Evolutionary conservation across 2,797 vertebrate genomes (phyloP).

Genomic region (Echiichthys vipera): DNA sequence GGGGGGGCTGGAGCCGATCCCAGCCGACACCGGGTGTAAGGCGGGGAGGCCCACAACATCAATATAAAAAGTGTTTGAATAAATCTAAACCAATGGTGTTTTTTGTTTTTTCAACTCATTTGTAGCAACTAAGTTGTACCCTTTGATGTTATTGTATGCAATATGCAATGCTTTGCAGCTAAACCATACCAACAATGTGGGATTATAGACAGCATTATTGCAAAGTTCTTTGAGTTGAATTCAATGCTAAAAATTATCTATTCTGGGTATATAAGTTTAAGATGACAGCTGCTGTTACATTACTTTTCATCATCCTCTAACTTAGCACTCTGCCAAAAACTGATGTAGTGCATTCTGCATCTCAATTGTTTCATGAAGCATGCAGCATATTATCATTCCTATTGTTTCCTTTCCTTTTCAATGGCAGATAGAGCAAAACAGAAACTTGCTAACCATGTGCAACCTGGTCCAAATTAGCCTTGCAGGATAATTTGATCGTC

Average conservation of each 20-base stretch:
- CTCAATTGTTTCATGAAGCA: constrained; percentile 35
- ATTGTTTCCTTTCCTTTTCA: constrained; percentile 27
- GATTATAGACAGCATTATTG: constrained; percentile 9
- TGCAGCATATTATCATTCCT: constrained; percentile 20
- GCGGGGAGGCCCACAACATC: too few relatives aligned
- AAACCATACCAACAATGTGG: neutral
- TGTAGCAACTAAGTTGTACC: neutral
- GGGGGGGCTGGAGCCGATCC: too few relatives aligned
- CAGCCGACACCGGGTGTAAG: too few relatives aligned
- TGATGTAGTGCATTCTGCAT: constrained; percentile 21
- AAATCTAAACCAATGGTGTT: accelerated
- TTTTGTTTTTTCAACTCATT: neutral
- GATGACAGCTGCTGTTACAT: constrained; percentile 49
- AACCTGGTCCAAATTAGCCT: constrained; percentile 53
- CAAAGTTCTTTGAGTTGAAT: constrained; percentile 4
- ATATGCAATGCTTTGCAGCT: neutral
- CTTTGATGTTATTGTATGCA: neutral
- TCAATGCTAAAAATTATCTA: constrained; percentile 21
- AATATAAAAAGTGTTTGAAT: too few relatives aligned
- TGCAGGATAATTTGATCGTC: constrained; percentile 65
- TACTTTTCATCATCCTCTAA: constrained; percentile 62
- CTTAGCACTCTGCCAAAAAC: constrained; percentile 50
- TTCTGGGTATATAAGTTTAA: constrained; percentile 26
- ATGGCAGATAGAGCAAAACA: constrained; percentile 19
- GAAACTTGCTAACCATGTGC: constrained; percentile 32